phyloP scores from a whole-genome alignment of 2,888 invertebrate species.

The Oxycera nigricornis region DNA sequence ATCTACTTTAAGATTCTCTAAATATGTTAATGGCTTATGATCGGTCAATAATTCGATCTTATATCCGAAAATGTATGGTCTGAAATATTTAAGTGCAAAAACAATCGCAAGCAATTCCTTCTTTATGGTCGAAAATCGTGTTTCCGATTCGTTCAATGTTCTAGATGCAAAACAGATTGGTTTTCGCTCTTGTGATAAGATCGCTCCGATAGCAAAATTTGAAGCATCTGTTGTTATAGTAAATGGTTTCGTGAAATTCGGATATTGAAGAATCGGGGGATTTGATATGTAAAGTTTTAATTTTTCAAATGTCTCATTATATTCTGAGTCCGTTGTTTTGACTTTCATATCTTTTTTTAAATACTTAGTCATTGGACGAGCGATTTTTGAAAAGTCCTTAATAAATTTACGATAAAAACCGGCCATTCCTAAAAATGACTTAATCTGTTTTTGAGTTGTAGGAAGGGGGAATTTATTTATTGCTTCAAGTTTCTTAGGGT shows the following conservation, averaged over 20 bases:
- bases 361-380: not conserved
- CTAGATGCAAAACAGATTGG: not conserved
- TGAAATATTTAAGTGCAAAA: too few species aligned
- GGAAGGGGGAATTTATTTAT: not conserved
- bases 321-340: not conserved
- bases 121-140: not conserved
- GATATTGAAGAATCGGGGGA: not conserved
- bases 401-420: not conserved
- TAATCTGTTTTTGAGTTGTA: not conserved
- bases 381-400: not conserved
- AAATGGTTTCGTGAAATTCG: too few species aligned
- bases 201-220: too few species aligned
- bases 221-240: too few species aligned
- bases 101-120: not conserved
- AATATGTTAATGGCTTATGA: too few species aligned
- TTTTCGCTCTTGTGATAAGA: not conserved
- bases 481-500: not conserved
- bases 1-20: too few species aligned
- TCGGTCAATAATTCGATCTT: too few species aligned
- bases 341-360: not conserved
- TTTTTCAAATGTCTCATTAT: not conserved
- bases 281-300: not conserved
- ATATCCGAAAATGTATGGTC: too few species aligned
- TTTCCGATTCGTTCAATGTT: too few species aligned
- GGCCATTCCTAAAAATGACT: not conserved